Base-by-base conservation (phyloP, 2,797 vertebrate species). In the Premnoplex brunnescens region DNA sequence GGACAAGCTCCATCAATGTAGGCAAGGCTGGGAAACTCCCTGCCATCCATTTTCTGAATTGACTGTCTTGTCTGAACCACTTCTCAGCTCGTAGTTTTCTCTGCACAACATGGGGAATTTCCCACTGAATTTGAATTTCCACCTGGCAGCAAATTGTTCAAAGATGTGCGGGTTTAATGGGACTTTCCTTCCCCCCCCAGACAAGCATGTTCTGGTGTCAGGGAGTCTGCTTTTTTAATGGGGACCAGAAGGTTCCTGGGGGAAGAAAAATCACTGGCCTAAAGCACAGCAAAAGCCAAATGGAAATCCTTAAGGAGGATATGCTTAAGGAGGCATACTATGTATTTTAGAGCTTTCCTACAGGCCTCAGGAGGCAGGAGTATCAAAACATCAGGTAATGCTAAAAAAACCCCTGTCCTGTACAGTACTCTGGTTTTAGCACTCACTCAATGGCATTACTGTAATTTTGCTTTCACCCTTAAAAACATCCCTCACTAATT, bases 151-250 rank as follows among this genome's bases (percentile, higher is more conserved):
- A 69, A 90, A 44, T 1, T 49, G 23, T 28, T 80, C 27, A 48
- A 39, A 75, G 69, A 81, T 5, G 20, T 19, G 37, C 18, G 30
- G 32, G 56, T 54, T 52, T 34, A 52, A 27, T 23, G n/a, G 37
- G 52, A 78, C 21, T 91, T 36, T 39, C 41, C n/a, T 51, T 48
- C n/a, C 22, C 72, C 71, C 39, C 49, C 20, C 34, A 69, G 3
- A 51, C 5, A 17, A 73, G 32, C 1, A 0, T 1, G 1, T 64
- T 22, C 23, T 12, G 43, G 24, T 22, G 48, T 62, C 17, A 9
- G 28, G 36, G 73, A 66, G 10, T 24, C 41, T 64, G 49, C 2
- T 1, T 28, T 76, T 87, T 11, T 63, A 66, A 66, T 14, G 17
- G 73, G 20, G 55, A 30, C 21, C 37, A 12, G 14, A 71, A 48